Base-by-base conservation (phyloP, 2,113 vertebrate genomes). In the Puffinus mauretanicus region DNA sequence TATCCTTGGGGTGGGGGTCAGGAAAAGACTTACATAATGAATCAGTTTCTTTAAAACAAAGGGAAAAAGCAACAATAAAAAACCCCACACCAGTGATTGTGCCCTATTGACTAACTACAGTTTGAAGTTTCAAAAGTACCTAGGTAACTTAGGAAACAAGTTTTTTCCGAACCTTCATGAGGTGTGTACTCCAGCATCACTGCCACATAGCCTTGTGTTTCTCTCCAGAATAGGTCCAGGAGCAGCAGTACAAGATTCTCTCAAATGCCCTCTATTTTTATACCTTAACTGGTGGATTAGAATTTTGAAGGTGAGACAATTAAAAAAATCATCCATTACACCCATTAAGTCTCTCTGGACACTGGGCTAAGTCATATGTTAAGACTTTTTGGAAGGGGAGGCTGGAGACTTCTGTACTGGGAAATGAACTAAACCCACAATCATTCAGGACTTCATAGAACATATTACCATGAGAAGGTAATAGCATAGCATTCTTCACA, bases 191-290 rank as follows among this genome's bases (percentile, higher is more conserved):
- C 38, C 19, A 40, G 10, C 1, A 2, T 38, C 46, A 34, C 30
- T 58, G 26, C 21, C 16, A 40, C 24, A 30, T 7, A 71, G 27
- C 13, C 46, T 61, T 0, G 0, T 11, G 8, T 51, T 88, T 86
- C 16, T 40, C 13, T 69, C 40, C 49, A 76, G 55, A 26, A 26
- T 32, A 64, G 13, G 19, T 57, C 44, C 24, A 85, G 58, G 13
- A 87, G 13, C 30, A 82, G 36, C 16, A 75, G n/a, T 29, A 25
- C 20, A 80, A 80, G 57, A 52, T 32, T 60, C 9, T 19, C 14
- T 69, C 19, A 66, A 73, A 88, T 32, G 9, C 12, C 16, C 12
- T 55, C 1, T 0, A 7, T 72, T 76, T 60, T 57, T 70, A 25
- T 49, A 60, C 7, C 17, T 52, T 76, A 77, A 36, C 20, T 16